phyloP scores from a whole-genome alignment of 2,113 vertebrate species.

The Raja brachyura region DNA sequence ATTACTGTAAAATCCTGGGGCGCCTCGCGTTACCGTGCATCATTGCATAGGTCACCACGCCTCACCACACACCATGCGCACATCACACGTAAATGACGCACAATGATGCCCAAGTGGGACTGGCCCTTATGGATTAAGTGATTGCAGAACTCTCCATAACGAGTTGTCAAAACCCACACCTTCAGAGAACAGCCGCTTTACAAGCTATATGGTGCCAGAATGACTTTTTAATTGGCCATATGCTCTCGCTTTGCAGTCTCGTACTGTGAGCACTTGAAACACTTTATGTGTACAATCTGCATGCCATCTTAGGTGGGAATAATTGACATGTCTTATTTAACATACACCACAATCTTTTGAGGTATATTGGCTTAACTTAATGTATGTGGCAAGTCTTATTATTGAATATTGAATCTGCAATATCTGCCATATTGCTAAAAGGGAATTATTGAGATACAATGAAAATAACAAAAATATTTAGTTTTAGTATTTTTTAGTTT shows the following conservation, averaged over 20 bases:
- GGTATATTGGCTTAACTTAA: not conserved
- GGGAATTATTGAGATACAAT: not conserved
- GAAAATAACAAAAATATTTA: not conserved
- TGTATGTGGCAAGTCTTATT: not conserved
- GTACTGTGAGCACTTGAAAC: not conserved
- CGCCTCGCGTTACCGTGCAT: no score
- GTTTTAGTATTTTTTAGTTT: no score
- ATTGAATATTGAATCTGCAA: not conserved
- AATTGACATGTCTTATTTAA: not conserved
- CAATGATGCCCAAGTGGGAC: no score
- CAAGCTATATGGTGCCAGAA: constrained; percentile 6
- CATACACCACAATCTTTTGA: not conserved
- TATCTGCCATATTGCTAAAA: not conserved
- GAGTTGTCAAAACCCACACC: not conserved
- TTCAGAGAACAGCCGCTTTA: not conserved
- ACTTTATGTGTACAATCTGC: not conserved
- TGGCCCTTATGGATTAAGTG: not conserved
- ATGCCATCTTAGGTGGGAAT: not conserved
- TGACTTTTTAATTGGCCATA: constrained; percentile 10
- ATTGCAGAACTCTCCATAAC: not conserved
- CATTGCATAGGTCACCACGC: no score
- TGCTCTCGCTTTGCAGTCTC: not conserved
- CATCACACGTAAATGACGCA: no score
- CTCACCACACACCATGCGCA: no score
- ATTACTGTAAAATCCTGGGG: no score